Percentiles rank a stretch among this genome's conserved stretches.
These are phyloP conservation scores for Odontomyia ornata DNA, from an alignment of 2,888 invertebrate species.

Conservation along the genomic window DNA sequence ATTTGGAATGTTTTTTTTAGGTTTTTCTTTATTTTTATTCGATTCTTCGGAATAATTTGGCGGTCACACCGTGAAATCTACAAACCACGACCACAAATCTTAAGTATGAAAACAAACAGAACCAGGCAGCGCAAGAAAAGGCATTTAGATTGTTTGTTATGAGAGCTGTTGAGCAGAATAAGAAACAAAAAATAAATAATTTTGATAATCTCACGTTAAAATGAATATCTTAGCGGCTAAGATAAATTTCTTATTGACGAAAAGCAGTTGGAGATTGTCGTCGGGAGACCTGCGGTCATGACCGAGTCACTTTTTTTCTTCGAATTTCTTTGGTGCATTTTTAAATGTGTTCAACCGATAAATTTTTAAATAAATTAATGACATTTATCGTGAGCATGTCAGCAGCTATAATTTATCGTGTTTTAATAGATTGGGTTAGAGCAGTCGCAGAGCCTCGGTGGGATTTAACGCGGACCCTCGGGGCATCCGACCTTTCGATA, in stretches of 20 bases:
- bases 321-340: too few species aligned
- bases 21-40: too few species aligned
- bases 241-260: neutral
- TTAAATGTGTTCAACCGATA: neutral
- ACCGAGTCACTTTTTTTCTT: neutral
- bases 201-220: neutral
- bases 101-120: too few species aligned
- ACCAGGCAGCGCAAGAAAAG: neutral
- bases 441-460: neutral
- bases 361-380: constrained; percentile 47
- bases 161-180: neutral
- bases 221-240: neutral
- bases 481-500: neutral
- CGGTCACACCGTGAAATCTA: neutral
- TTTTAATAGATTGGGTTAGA: constrained; percentile 35
- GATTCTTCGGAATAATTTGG: constrained; percentile 13
- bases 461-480: neutral
- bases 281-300: neutral
- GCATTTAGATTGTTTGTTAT: neutral
- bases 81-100: neutral
- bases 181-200: too few species aligned
- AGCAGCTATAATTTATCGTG: constrained; percentile 48
- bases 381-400: constrained; percentile 45
- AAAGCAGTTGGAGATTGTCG: neutral
- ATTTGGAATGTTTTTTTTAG: neutral